phyloP scores from a whole-genome alignment of 2,113 vertebrate species.

The Corydoras maculifer region DNA sequence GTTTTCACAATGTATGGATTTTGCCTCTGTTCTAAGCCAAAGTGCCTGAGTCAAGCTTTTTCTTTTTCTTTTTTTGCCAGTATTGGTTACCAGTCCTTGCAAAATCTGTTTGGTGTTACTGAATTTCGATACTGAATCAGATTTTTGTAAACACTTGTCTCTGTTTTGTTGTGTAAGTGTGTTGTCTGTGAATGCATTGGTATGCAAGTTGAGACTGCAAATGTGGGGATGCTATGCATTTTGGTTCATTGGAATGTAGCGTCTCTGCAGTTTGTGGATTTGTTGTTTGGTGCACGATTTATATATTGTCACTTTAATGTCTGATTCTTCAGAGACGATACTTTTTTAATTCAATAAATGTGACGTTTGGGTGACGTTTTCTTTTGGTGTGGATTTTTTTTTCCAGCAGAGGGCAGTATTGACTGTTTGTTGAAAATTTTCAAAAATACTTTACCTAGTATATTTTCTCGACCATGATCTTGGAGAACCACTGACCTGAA shows the following conservation, averaged over 20 bases:
- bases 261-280: neutral
- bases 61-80: neutral
- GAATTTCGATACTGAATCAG: neutral
- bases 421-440: no score
- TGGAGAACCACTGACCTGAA: no score
- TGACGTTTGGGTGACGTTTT: no score
- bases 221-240: neutral
- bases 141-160: neutral
- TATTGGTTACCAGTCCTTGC: constrained; percentile 4
- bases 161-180: neutral
- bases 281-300: no score
- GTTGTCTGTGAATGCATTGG: neutral
- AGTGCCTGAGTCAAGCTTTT: constrained; percentile 26
- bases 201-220: neutral
- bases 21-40: constrained; percentile 1
- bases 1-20: neutral
- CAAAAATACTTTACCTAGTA: no score
- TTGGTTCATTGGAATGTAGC: constrained; percentile 2
- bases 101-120: constrained; percentile 19
- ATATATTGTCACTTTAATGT: no score
- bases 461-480: no score
- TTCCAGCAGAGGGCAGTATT: no score
- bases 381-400: no score
- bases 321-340: no score
- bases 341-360: no score